phyloP scores from a whole-genome alignment of 2,797 vertebrate genomes.

The Leptodactylus fallax region DNA sequence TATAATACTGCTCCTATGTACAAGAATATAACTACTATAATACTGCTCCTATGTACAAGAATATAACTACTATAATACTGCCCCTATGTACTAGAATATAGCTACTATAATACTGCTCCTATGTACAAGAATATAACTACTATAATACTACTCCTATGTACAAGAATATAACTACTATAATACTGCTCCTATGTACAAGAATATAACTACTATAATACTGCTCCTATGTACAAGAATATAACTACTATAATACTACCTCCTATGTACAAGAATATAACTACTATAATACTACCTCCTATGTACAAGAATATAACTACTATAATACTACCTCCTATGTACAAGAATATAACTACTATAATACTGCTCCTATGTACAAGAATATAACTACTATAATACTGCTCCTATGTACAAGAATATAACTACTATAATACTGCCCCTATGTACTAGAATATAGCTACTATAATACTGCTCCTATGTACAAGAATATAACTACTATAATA shows the following conservation, averaged over 20 bases:
- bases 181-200: background rate
- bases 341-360: conserved; percentile 1
- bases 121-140: background rate
- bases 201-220: conserved; percentile 13
- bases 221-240: background rate
- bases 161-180: too few species aligned
- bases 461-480: too few species aligned
- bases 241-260: conserved; percentile 3
- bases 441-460: too few species aligned
- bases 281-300: background rate
- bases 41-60: background rate
- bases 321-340: background rate
- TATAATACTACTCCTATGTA: background rate
- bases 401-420: background rate
- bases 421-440: background rate
- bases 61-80: conserved; percentile 11
- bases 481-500: too few species aligned
- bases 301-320: conserved; percentile 1
- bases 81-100: background rate
- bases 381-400: background rate
- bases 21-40: conserved; percentile 24
- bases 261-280: conserved; percentile 1
- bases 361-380: background rate
- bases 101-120: conserved; percentile 3
- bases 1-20: background rate